Base-by-base conservation (phyloP, 2,113 vertebrate genomes). In the Oryzias melastigma region DNA sequence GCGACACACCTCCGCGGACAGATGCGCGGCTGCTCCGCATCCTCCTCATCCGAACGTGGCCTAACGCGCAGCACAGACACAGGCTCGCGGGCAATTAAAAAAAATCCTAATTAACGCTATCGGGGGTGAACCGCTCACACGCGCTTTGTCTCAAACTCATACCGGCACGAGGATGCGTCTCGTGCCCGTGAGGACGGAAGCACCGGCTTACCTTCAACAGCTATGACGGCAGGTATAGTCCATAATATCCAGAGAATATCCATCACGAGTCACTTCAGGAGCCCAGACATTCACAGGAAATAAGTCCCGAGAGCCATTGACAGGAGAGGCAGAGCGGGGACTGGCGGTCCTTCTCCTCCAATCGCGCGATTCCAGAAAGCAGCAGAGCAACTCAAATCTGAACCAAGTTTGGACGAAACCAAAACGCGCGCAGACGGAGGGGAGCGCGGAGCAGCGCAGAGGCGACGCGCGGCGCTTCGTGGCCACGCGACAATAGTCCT, bases 161-260 rank as follows among this genome's bases (percentile, higher is more conserved):
- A 46, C 83, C 85, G 84, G 78, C 62, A 68, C 62, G 70, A 84
- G 60, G 76, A 82, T 83, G 81, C 71, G 71, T 81, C 74, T 86
- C 27, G 4, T 67, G 65, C 65, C 35, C 48, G 43, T 12, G 29
- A 46, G 68, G 66, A 73, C 71, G 71, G 15, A 65, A 59, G 68
- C 60, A 71, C 42, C 56, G 40, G 65, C 92, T 91, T 91, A 93
- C 92, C 92, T 93, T 93, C 91, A 63, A 93, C 85, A 85, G 90
- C 90, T 75, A 91, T 73, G 41, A 87, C 92, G 69, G 87, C 85
- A 72, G 87, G 90, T 87, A 93, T 72, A 80, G 80, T 92, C 91
- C 91, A 93, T 89, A 93, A 89, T 87, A 93, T 91, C 91, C 92
- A 93, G 75, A 92, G 79, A 90, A 91, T 91, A 91, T 91, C 92